Evolutionary conservation across 1,140 invertebrate species (phyloP).

Genomic region (Mactra quadrangularis): DNA sequence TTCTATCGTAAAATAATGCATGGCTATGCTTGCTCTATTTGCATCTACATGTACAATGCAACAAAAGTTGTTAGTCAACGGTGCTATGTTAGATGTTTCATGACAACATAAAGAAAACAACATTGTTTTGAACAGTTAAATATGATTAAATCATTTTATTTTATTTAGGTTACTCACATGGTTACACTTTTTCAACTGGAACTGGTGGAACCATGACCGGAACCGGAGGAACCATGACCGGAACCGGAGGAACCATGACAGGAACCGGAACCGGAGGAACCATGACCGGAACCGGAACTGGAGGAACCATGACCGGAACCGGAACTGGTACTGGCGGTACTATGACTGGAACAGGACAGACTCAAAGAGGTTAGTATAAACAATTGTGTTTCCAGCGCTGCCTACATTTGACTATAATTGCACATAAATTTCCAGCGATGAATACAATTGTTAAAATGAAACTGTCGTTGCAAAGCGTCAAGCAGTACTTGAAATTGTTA

Average conservation of each 20-base stretch:
- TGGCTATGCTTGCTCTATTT: too few relatives aligned
- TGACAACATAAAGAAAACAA: too few relatives aligned
- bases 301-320: constrained; percentile 36
- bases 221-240: neutral
- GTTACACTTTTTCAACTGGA: too few relatives aligned
- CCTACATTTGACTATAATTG: neutral
- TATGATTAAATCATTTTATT: too few relatives aligned
- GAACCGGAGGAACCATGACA: too few relatives aligned
- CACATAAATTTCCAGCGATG: neutral
- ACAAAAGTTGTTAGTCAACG: too few relatives aligned
- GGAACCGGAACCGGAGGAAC: constrained; percentile 13
- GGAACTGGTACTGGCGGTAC: neutral
- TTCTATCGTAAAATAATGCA: too few relatives aligned
- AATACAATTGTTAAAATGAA: neutral
- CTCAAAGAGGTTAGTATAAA: neutral
- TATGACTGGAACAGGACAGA: neutral
- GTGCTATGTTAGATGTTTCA: too few relatives aligned
- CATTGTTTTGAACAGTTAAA: too few relatives aligned
- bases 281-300: constrained; percentile 41
- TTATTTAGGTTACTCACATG: too few relatives aligned
- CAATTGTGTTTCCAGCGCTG: neutral
- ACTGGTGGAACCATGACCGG: constrained; percentile 12
- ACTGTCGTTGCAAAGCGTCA: neutral
- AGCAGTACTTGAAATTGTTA: too few relatives aligned
- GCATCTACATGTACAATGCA: too few relatives aligned